Conservation (phyloP, 2,113 vertebrate genomes). For the Morone saxatilis region DNA sequence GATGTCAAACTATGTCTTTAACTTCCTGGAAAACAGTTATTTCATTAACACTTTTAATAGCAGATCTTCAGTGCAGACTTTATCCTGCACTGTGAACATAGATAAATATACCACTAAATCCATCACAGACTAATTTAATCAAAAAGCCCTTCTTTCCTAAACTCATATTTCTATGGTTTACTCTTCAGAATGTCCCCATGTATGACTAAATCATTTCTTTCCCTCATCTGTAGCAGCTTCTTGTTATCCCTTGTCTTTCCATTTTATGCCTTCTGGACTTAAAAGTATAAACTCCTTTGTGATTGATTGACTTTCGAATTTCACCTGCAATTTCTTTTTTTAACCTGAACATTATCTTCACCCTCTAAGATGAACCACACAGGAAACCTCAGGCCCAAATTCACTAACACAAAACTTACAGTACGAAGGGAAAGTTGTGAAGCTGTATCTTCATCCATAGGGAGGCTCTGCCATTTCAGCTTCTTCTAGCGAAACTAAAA, state of each 20-base stretch:
- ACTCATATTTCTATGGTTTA: not conserved
- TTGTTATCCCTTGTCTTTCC: not conserved
- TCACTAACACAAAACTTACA: not conserved
- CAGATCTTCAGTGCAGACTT: not conserved
- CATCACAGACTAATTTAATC: not conserved
- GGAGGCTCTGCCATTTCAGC: slow-evolving; percentile 20
- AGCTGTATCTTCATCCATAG: slow-evolving; percentile 2
- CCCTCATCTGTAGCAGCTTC: not conserved
- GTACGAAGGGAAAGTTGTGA: not conserved
- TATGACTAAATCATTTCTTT: not conserved
- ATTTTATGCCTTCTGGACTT: not conserved
- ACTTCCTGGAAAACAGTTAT: not conserved
- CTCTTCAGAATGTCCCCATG: not conserved
- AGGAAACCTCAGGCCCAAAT: not conserved
- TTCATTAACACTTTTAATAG: not conserved
- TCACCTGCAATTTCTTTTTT: not conserved
- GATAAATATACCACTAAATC: not conserved
- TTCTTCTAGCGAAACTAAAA: slow-evolving; percentile 31
- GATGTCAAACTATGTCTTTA: too few species aligned
- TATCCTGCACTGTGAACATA: not conserved
- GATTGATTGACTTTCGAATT: not conserved
- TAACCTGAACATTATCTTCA: not conserved
- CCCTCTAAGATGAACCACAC: not conserved
- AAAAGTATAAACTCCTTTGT: not conserved
- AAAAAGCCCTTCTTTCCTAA: not conserved